Conservation (phyloP, 1,140 invertebrate genomes). For the Nephila pilipes region DNA sequence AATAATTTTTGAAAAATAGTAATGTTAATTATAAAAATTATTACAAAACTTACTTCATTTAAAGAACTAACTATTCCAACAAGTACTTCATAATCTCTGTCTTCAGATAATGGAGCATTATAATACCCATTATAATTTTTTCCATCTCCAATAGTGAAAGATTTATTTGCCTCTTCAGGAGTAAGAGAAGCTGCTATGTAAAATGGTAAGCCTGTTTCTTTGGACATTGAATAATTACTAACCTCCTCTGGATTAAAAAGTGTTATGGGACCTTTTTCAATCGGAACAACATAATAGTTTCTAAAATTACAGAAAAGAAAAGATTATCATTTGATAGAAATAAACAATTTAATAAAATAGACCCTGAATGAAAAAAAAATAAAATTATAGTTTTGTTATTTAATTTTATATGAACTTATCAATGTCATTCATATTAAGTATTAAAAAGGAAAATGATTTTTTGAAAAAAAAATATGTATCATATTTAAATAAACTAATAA, state of each 20-base stretch:
- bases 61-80: slow-evolving; percentile 87
- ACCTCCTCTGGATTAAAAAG: slow-evolving; percentile 84
- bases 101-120: slow-evolving; percentile 88
- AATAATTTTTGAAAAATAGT: too few relatives aligned
- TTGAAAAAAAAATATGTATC: too few relatives aligned
- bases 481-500: too few relatives aligned
- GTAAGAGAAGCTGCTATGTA: slow-evolving; percentile 90
- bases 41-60: slow-evolving; percentile 84
- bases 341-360: neutral
- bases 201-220: slow-evolving; percentile 85
- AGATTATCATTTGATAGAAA: slow-evolving; percentile 6
- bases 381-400: too few relatives aligned
- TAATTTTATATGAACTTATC: too few relatives aligned
- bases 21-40: too few relatives aligned
- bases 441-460: too few relatives aligned
- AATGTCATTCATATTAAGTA: too few relatives aligned
- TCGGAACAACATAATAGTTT: slow-evolving; percentile 87
- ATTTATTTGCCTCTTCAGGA: slow-evolving; percentile 81
- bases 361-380: neutral
- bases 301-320: slow-evolving; percentile 82
- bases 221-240: slow-evolving; percentile 84
- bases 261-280: slow-evolving; percentile 85
- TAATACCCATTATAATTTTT: slow-evolving; percentile 88
- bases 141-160: slow-evolving; percentile 90
- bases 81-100: slow-evolving; percentile 86